Conservation (phyloP, 2,113 vertebrate genomes). For the Psittacula cyanocephala region DNA sequence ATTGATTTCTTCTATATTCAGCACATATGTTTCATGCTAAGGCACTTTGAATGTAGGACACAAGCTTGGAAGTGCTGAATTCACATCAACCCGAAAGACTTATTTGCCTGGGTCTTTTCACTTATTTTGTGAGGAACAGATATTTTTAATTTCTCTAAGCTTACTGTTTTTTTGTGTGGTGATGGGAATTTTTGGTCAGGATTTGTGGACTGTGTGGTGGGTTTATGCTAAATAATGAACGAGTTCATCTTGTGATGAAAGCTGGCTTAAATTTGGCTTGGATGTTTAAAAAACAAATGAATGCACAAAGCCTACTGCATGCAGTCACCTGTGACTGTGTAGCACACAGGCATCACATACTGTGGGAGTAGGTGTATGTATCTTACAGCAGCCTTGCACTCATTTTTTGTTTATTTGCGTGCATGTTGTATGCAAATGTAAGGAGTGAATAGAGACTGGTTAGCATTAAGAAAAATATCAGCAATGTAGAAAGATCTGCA, state of each 20-base stretch:
- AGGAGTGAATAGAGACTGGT: neutral
- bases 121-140: neutral
- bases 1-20: slow-evolving; percentile 20
- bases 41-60: slow-evolving; percentile 34
- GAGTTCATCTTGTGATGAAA: neutral
- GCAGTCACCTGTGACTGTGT: neutral
- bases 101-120: neutral
- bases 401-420: neutral
- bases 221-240: neutral
- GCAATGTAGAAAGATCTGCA: neutral
- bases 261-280: neutral
- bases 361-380: neutral
- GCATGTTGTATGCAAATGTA: neutral
- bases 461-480: neutral
- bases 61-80: neutral
- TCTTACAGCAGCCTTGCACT: neutral
- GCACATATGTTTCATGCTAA: neutral
- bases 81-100: neutral
- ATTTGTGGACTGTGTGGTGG: neutral
- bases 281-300: neutral
- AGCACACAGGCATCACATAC: neutral
- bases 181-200: neutral
- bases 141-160: neutral
- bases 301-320: neutral
- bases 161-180: neutral